Base-by-base conservation (phyloP, 2,888 invertebrate species). In the Tortricodes alternella region DNA sequence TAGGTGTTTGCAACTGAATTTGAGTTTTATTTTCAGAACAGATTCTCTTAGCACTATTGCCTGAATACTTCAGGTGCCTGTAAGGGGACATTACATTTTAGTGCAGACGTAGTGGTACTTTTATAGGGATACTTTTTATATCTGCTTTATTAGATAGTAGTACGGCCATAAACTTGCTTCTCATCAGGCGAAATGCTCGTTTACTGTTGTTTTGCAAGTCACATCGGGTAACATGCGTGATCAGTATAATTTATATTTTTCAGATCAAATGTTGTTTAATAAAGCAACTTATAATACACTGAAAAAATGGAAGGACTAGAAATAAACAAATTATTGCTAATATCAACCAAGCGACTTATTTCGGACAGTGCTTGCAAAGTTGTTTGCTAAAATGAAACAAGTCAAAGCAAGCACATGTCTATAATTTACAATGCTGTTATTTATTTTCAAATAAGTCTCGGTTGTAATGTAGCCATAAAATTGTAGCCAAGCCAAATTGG, bases 131-230 rank as follows among this genome's bases (percentile, higher is more conserved):
- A 74, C 66, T 67, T 65, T 85, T 83, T 83, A 85, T 77, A 73
- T 67, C 70, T 67, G 62, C 76, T 85, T 85, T 85, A 85, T 85
- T 80, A 73, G 74, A 70, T 71, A 71, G 66, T 71, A 76, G 73
- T 70, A 69, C 65, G 66, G 74, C 65, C 72, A 70, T 85, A 83
- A 86, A 86, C 68, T 68, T 70, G 66, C 66, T 69, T 74, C 76
- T 83, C 80, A 77, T 80, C 78, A 79, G 67, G 68, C 62, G 59
- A 50, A 71, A 77, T 67, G 70, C 63, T 62, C 65, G 59, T 69
- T 68, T 73, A 66, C 60, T 60, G 61, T 62, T 67, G 59, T 69
- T 63, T 64, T 60, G 55, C 35, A 49, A 49, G 19, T 43, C 24
- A 34, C 39, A 18, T 32, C 16, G 2, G 18, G 21, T 21, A 35